These are phyloP conservation scores for Gryon sp. DNA, from an alignment of 1,140 invertebrate species.

Conservation along the genomic window DNA sequence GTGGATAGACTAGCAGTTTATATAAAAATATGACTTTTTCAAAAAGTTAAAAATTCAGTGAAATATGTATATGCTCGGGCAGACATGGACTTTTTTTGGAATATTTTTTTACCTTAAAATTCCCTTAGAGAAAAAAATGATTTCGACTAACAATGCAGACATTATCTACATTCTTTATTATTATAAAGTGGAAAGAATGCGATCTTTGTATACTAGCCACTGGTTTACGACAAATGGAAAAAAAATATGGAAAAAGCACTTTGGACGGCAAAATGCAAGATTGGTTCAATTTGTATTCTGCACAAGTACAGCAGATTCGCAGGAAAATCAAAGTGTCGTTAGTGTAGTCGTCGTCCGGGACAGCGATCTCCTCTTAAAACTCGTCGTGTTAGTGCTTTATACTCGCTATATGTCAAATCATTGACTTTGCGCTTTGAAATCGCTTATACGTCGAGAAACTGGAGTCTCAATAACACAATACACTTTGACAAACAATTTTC, in stretches of 20 bases:
- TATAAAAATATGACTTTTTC: too few species aligned
- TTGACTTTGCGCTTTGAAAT: conserved; percentile 23
- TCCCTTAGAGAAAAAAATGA: too few species aligned
- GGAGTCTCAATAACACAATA: neutral
- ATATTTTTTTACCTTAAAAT: too few species aligned
- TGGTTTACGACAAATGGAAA: conserved; percentile 22
- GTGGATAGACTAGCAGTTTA: too few species aligned
- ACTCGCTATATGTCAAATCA: conserved; percentile 17
- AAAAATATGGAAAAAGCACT: conserved; percentile 36
- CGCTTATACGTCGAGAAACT: neutral
- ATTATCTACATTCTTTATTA: conserved; percentile 15
- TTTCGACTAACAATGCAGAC: conserved; percentile 19
- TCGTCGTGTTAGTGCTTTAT: conserved; percentile 8
- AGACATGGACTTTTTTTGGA: too few species aligned
- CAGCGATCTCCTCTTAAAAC: conserved; percentile 40
- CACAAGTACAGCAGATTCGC: conserved; percentile 45
- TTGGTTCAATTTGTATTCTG: conserved; percentile 62
- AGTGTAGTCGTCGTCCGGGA: conserved; percentile 32
- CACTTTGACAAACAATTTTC: neutral
- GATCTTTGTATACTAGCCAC: conserved; percentile 31
- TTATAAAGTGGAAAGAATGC: conserved; percentile 4
- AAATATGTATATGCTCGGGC: too few species aligned
- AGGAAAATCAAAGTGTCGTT: conserved; percentile 58
- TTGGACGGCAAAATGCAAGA: conserved; percentile 29
- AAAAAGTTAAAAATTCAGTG: too few species aligned